Evolutionary conservation across 2,113 vertebrate species (phyloP).

Genomic region (Mola mola): DNA sequence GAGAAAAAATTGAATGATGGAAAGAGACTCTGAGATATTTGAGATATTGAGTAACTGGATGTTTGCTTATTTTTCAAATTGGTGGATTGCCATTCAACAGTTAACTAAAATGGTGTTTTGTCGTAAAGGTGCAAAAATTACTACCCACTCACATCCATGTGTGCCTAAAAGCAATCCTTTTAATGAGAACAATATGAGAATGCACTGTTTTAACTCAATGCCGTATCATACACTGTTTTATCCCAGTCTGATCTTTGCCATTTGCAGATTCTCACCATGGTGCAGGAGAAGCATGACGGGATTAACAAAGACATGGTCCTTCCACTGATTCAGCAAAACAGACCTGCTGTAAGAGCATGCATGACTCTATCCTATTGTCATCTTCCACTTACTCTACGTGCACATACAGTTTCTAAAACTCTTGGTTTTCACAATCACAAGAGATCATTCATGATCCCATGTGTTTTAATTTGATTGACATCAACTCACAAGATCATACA

Average conservation of each 20-base stretch:
- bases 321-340: constrained; percentile 46
- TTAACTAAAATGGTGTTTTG: no score
- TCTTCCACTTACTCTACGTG: constrained; percentile 34
- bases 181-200: background rate
- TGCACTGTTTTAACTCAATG: constrained; percentile 1
- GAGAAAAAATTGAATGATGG: no score
- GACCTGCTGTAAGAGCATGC: constrained; percentile 66
- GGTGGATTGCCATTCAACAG: no score
- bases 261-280: constrained; percentile 55
- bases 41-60: no score
- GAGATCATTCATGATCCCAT: constrained; percentile 34
- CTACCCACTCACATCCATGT: constrained; percentile 7
- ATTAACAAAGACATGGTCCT: constrained; percentile 46
- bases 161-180: background rate
- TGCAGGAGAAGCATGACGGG: constrained; percentile 43
- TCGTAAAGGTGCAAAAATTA: background rate
- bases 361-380: constrained; percentile 37
- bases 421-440: constrained; percentile 52
- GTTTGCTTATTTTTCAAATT: no score
- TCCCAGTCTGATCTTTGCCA: constrained; percentile 24
- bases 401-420: constrained; percentile 46
- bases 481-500: constrained; percentile 42
- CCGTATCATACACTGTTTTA: background rate
- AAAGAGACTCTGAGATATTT: constrained; percentile 25
- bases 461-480: constrained; percentile 41